A percentile compares a stretch with the other conserved stretches of the same genome.
phyloP scores from a whole-genome alignment of 2,888 invertebrate species.

The Allolobophora icterica region DNA sequence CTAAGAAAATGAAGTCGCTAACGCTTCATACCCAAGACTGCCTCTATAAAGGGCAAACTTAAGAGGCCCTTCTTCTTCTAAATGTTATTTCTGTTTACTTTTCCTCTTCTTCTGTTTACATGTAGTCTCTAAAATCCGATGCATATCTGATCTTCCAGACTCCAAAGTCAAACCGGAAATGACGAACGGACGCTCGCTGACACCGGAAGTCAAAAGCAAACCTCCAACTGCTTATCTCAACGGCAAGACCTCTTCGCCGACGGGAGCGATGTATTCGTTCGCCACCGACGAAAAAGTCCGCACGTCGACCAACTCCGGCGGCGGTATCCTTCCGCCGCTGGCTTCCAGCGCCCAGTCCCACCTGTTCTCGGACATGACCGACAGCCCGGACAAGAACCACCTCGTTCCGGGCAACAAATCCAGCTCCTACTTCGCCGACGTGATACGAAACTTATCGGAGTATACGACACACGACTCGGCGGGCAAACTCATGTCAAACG shows the following conservation, averaged over 20 bases:
- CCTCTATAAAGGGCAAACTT: too few species aligned
- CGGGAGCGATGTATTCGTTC: not conserved
- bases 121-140: not conserved
- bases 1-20: too few species aligned
- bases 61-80: too few species aligned
- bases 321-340: not conserved
- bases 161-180: slow-evolving; percentile 18
- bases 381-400: not conserved
- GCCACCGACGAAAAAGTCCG: not conserved
- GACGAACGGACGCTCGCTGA: not conserved
- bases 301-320: not conserved
- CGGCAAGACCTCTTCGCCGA: slow-evolving; percentile 13
- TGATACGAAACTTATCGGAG: slow-evolving; percentile 7
- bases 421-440: slow-evolving; percentile 14
- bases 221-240: not conserved
- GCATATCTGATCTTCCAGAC: not conserved
- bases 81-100: too few species aligned
- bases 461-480: not conserved
- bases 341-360: not conserved
- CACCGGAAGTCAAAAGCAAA: not conserved
- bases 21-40: too few species aligned
- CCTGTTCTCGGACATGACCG: not conserved
- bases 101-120: not conserved
- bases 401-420: not conserved
- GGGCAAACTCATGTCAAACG: not conserved